Percentiles rank a stretch among this genome's conserved stretches.
Evolutionary conservation across 1,140 invertebrate species (phyloP).

Genomic region (Drosophila kurseongensis): DNA sequence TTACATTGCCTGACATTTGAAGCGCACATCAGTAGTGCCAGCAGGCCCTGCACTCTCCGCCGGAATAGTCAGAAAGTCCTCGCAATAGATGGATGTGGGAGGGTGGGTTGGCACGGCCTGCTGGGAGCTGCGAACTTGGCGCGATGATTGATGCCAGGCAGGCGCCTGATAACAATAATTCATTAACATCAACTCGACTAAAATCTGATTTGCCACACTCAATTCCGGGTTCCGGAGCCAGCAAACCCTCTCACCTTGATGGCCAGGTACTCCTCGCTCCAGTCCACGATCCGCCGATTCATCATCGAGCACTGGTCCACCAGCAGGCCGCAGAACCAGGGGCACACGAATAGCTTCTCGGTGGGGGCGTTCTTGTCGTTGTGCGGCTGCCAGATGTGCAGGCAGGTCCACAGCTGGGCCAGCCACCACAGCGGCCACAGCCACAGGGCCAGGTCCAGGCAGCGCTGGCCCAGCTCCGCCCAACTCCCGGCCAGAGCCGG

Average conservation of each 20-base stretch:
- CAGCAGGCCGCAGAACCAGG: constrained; percentile 92
- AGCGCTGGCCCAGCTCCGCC: constrained; percentile 50
- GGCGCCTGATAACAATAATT: constrained; percentile 72
- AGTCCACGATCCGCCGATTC: constrained; percentile 91
- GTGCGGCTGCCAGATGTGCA: constrained; percentile 92
- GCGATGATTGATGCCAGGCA: constrained; percentile 65
- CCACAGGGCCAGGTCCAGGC: constrained; percentile 88
- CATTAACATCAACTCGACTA: constrained; percentile 58
- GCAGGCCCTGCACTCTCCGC: constrained; percentile 16
- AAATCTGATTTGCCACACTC: constrained; percentile 29
- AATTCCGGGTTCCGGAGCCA: constrained; percentile 15
- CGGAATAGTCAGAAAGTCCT: constrained; percentile 49
- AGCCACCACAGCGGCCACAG: constrained; percentile 91
- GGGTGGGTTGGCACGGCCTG: background rate
- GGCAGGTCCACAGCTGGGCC: constrained; percentile 92
- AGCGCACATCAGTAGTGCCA: constrained; percentile 53
- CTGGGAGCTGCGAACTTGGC: constrained; percentile 24
- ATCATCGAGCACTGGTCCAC: constrained; percentile 95
- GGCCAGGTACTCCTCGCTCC: constrained; percentile 90
- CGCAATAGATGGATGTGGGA: constrained; percentile 26
- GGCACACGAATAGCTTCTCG: constrained; percentile 92
- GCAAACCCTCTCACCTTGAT: constrained; percentile 88
- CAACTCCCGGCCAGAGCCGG: constrained; percentile 60
- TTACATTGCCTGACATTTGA: constrained; percentile 74
- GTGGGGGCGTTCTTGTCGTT: constrained; percentile 92